Evolutionary conservation across 2,888 invertebrate genomes (phyloP).

Genomic region (Catonia carolina): DNA sequence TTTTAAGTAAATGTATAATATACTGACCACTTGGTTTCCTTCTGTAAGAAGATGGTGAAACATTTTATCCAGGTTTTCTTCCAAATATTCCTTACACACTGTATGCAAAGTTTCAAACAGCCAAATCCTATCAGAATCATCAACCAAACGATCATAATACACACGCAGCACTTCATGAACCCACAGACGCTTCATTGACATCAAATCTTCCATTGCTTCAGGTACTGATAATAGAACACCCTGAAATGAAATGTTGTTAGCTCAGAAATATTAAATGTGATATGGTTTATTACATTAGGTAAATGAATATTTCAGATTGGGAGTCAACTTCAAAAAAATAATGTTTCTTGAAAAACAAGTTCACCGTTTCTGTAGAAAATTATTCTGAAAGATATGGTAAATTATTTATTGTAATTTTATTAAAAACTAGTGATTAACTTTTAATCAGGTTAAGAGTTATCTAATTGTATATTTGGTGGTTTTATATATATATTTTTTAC

Average conservation of each 20-base stretch:
- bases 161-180: constrained; percentile 89
- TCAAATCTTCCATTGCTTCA: constrained; percentile 78
- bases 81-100: constrained; percentile 53
- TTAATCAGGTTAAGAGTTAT: too few species aligned
- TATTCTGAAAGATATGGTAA: too few species aligned
- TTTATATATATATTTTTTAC: too few species aligned
- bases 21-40: constrained; percentile 11
- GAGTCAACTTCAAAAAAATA: background rate
- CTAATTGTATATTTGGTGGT: too few species aligned
- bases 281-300: background rate
- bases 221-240: constrained; percentile 88
- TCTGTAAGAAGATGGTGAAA: constrained; percentile 55
- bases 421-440: too few species aligned
- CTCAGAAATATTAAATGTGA: constrained; percentile 1
- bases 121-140: constrained; percentile 76
- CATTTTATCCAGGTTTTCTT: constrained; percentile 61
- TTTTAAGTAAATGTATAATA: too few species aligned
- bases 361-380: background rate
- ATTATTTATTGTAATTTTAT: too few species aligned
- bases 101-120: constrained; percentile 61
- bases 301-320: too few species aligned
- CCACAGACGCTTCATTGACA: constrained; percentile 87
- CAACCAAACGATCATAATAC: constrained; percentile 85
- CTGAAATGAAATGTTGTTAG: constrained; percentile 49
- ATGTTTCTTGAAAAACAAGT: constrained; percentile 4